These are phyloP conservation scores for Eleutherodactylus coqui DNA, from an alignment of 2,797 vertebrate genomes.

Conservation along the genomic window DNA sequence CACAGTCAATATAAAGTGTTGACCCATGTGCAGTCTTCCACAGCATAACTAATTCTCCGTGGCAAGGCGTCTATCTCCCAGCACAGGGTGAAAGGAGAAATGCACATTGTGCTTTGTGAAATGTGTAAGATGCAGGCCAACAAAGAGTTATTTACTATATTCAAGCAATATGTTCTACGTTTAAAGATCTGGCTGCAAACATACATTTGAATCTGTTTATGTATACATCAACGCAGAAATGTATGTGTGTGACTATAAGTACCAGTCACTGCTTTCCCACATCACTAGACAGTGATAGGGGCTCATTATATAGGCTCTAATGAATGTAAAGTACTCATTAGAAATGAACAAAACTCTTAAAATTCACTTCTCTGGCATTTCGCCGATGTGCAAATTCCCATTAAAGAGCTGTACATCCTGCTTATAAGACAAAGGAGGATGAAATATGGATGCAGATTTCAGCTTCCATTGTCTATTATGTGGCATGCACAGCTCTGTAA, in stretches of 20 bases:
- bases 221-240: not conserved
- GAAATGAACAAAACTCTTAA: not conserved
- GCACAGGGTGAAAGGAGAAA: conserved; percentile 2
- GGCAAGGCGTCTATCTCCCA: conserved; percentile 17
- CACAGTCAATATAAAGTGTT: conserved; percentile 28
- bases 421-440: not conserved
- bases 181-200: not conserved
- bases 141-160: too few species aligned
- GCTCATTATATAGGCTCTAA: not conserved
- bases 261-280: not conserved
- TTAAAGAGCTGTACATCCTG: not conserved
- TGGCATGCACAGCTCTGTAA: too few species aligned
- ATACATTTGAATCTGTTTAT: not conserved
- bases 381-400: not conserved
- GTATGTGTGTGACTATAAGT: not conserved
- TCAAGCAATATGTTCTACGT: not conserved
- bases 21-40: conserved; percentile 43
- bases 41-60: conserved; percentile 16
- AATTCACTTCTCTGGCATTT: not conserved
- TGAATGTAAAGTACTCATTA: not conserved
- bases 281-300: not conserved
- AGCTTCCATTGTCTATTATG: not conserved
- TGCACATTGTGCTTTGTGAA: not conserved
- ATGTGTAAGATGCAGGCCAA: not conserved
- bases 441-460: not conserved